These are phyloP conservation scores for Bradypodion ventrale DNA, from an alignment of 2,797 vertebrate genomes.

Conservation along the genomic window DNA sequence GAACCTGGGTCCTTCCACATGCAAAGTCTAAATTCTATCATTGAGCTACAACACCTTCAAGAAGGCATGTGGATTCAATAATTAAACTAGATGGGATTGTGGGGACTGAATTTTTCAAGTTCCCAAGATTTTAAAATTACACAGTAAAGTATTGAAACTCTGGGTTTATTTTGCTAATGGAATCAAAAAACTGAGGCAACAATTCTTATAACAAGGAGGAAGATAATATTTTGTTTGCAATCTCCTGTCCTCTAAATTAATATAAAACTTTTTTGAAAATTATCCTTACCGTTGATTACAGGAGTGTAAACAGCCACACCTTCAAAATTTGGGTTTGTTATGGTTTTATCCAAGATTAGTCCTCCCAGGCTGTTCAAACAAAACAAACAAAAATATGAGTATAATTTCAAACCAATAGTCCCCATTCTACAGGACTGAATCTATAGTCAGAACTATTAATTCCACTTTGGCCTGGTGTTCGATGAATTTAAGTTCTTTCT, in stretches of 20 bases:
- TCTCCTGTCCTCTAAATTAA: background rate
- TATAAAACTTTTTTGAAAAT: background rate
- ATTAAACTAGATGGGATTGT: background rate
- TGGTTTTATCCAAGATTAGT: constrained; percentile 91
- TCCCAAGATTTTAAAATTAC: background rate
- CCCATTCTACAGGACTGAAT: no score
- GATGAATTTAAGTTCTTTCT: background rate
- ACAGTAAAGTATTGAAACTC: background rate
- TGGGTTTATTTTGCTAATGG: background rate
- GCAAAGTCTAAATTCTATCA: background rate
- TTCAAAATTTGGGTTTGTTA: constrained; percentile 86
- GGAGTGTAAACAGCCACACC: constrained; percentile 96
- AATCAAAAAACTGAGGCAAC: background rate
- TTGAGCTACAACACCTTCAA: background rate
- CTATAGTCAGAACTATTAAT: no score
- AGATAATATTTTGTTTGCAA: background rate
- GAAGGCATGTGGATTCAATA: background rate
- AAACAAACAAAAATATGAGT: constrained; percentile 32
- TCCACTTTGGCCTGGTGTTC: background rate
- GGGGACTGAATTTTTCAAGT: background rate
- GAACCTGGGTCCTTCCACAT: background rate
- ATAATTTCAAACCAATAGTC: background rate
- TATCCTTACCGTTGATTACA: constrained; percentile 89
- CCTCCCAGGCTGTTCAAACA: constrained; percentile 85
- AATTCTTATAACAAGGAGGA: background rate